Evolutionary conservation across 2,113 vertebrate genomes (phyloP), one percentile per base, ranked within the genome.

Genomic region (Burhinus oedicnemus): DNA sequence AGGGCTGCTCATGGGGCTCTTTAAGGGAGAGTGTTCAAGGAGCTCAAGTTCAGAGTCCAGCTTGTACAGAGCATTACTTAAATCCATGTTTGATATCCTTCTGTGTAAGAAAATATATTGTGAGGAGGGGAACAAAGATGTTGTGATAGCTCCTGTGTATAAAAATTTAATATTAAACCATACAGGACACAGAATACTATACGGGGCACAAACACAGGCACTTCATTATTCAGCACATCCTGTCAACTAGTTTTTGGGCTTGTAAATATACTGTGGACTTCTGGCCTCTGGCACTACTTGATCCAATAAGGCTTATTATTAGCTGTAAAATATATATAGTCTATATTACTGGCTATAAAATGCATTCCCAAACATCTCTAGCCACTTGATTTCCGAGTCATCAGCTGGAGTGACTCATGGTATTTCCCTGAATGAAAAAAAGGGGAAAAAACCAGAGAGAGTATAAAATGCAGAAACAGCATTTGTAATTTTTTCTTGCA

Each of bases 371-470:
- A 45, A 54, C 20, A n/a, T 38, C 45, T 62, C 60, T 12, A 54
- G 23, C 51, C 3, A 4, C 60, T 87, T 84, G 47, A 60, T 68
- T 89, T 78, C 61, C 27, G 44, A 87, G 38, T 49, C 38, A 38
- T 54, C 38, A 71, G 8, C 29, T 87, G 77, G 55, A 87, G 22
- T n/a, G 55, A 84, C 45, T 60, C 27, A 3, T 5, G 8, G 0
- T 30, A 45, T 66, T 82, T 78, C n/a, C 25, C 42, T 45, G 16
- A 82, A 58, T 42, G 15, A 68, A 84, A 52, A 52, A 29, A 21
- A 18, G 4, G 3, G 1, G 18, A 8, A 7, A 14, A 15, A 44
- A 38, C 18, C 2, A 20, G 5, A 18, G 1, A 44, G 7, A 54
- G 8, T 15, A 47, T 23, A 61, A 87, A 68, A 47, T 40, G 14